Percentiles rank a stretch among this genome's conserved stretches.
These are phyloP conservation scores for Microdon myrmicae DNA, from an alignment of 2,888 invertebrate genomes.

Conservation along the genomic window DNA sequence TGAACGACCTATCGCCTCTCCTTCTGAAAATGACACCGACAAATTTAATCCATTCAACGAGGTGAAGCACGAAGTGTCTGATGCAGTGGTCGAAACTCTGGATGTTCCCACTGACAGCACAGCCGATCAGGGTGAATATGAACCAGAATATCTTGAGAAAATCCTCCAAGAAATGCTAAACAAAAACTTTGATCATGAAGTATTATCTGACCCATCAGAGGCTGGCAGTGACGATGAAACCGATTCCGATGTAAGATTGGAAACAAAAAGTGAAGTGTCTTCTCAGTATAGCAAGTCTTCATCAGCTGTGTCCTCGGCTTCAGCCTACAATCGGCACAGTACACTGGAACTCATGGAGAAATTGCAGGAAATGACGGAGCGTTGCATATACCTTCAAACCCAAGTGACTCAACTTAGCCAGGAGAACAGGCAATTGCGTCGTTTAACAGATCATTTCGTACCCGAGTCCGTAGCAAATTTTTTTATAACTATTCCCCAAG, in stretches of 20 bases:
- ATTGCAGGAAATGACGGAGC: constrained; percentile 59
- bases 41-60: constrained; percentile 13
- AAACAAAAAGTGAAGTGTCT: constrained; percentile 61
- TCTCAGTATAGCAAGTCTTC: constrained; percentile 64
- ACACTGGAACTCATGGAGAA: constrained; percentile 57
- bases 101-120: constrained; percentile 41
- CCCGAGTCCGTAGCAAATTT: constrained; percentile 58
- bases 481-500: constrained; percentile 63
- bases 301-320: constrained; percentile 53
- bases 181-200: constrained; percentile 31
- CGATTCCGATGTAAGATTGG: constrained; percentile 39
- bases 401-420: constrained; percentile 63
- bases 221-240: background rate
- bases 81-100: constrained; percentile 52
- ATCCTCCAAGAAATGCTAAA: constrained; percentile 21
- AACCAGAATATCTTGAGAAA: constrained; percentile 29
- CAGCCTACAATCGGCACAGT: constrained; percentile 19
- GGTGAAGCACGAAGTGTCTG: constrained; percentile 56
- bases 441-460: constrained; percentile 59
- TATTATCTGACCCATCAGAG: constrained; percentile 9
- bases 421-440: constrained; percentile 62
- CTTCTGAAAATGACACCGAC: constrained; percentile 35
- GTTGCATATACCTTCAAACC: constrained; percentile 62
- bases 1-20: constrained; percentile 61
- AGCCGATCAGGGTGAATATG: constrained; percentile 32